Base-by-base conservation (phyloP, 1,140 invertebrate genomes). In the Cydia amplana region DNA sequence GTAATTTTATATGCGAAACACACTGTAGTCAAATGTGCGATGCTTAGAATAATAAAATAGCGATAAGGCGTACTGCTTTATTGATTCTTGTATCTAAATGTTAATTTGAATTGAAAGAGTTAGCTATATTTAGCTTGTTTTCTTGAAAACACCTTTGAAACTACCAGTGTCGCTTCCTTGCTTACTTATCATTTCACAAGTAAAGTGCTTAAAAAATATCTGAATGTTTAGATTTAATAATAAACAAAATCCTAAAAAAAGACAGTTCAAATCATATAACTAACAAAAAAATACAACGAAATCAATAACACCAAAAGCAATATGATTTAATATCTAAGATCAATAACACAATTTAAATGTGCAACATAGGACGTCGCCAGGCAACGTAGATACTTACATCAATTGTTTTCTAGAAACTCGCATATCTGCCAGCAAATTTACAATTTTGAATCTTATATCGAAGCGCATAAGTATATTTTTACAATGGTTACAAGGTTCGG, bases 361-460 rank as follows among this genome's bases (percentile, higher is more conserved):
- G 79, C 80, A 84, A 80, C 75, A 79, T 80, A 76, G 79, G 49
- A 6, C 80, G 60, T 67, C 74, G 76, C 74, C 81, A 85, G 81
- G 81, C 82, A 85, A 84, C 74, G 76, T 72, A 81, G 49, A 9
- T 51, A 51, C 43, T 2, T 46, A 14, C 4, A 51, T 51, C 4
- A 7, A n/a, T 51, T 51, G 16, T 51, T 51, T 51, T 51, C n/a
- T 18, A 60, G 55, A 60, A 60, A 60, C 20, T 60, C 20, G 0
- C 18, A 10, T 18, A 9, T 60, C 20, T 23, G 4, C 18, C 49
- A 9, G 49, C 6, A 16, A 51, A 16, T 18, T 60, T 3, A 20
- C 2, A 20, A 23, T 23, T 10, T 60, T 60, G 18, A 9, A 60
- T 23, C 55, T 60, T 60, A 60, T 60, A 12, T 12, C 20, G 9